Evolutionary conservation across 1,140 invertebrate species (phyloP).

Genomic region (Campoletis sonorensis): DNA sequence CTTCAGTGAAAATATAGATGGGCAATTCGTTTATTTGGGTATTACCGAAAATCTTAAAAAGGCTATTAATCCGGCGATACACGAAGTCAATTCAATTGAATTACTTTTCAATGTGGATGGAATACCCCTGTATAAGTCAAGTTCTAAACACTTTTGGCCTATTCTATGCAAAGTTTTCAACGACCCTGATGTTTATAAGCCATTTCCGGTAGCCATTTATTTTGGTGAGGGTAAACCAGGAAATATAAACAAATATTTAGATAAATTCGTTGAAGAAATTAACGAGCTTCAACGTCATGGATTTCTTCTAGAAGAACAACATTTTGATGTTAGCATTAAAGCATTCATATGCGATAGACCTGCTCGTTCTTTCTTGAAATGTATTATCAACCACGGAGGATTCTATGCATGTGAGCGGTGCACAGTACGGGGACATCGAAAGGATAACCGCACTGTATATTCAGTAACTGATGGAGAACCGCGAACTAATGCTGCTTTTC

Average conservation of each 20-base stretch:
- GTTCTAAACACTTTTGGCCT: conserved; percentile 45
- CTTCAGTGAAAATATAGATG: conserved; percentile 1
- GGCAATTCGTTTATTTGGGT: conserved; percentile 41
- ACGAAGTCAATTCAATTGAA: conserved; percentile 23
- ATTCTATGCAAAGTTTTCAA: conserved; percentile 45
- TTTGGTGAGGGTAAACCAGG: conserved; percentile 43
- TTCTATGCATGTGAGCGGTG: conserved; percentile 46
- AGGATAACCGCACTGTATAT: conserved; percentile 40
- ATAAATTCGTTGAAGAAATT: conserved; percentile 41
- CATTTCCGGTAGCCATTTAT: conserved; percentile 45
- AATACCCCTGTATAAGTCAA: conserved; percentile 36
- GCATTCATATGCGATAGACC: conserved; percentile 46
- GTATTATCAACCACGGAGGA: conserved; percentile 30
- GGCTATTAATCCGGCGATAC: conserved; percentile 40
- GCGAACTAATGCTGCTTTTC: conserved; percentile 32
- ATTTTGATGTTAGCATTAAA: conserved; percentile 19
- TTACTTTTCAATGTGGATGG: conserved; percentile 46
- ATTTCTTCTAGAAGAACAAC: not conserved
- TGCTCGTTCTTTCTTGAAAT: conserved; percentile 42
- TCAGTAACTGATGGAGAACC: not conserved
- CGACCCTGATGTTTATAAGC: conserved; percentile 35
- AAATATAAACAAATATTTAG: conserved; percentile 35
- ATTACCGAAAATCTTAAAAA: conserved; percentile 16
- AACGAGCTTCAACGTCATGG: conserved; percentile 31
- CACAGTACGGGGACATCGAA: conserved; percentile 18